Conservation (phyloP, 1,140 invertebrate species). For the Hypsibius dujardini region DNA sequence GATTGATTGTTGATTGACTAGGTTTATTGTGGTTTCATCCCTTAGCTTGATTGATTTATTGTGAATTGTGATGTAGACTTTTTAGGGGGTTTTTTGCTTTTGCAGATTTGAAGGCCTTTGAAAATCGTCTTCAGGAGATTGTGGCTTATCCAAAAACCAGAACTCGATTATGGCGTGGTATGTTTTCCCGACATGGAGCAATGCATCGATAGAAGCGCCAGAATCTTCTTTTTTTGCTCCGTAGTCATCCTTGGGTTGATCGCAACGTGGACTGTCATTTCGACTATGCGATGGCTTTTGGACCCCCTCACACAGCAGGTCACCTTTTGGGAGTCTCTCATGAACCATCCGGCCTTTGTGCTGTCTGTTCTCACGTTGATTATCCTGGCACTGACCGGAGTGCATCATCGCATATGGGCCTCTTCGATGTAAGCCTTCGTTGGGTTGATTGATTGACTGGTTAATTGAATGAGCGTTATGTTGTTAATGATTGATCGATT, state of each 20-base stretch:
- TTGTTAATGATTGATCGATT: no score
- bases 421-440: conserved; percentile 5
- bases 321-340: neutral
- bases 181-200: neutral
- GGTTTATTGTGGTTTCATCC: neutral
- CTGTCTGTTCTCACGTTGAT: neutral
- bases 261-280: neutral
- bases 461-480: neutral
- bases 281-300: conserved; percentile 10
- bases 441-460: neutral
- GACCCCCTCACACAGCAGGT: conserved; percentile 13
- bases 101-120: conserved; percentile 11
- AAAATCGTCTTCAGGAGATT: conserved; percentile 1
- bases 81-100: neutral
- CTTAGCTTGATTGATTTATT: neutral
- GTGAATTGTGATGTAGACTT: neutral
- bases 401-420: neutral
- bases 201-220: neutral
- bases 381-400: neutral
- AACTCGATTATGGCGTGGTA: neutral
- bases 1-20: no score
- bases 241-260: neutral
- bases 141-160: neutral
- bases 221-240: neutral
- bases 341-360: conserved; percentile 14